Conservation (phyloP, 53 echinoderm and acorn worm species). For the Actinopyga echinites region DNA sequence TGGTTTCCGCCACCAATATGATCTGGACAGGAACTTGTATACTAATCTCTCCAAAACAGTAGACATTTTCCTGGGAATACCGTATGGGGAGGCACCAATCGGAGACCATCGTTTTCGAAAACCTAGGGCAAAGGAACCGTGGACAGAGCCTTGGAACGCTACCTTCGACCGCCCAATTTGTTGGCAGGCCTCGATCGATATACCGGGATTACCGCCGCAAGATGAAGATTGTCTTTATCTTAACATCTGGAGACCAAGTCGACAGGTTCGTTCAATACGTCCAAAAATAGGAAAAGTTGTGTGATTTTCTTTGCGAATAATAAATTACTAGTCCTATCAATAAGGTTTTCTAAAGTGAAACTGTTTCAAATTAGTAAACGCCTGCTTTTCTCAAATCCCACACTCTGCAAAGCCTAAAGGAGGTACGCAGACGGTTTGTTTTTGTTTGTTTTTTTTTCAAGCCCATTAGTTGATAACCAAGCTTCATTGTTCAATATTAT, state of each 20-base stretch:
- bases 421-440: too few relatives aligned
- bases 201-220: slow-evolving; percentile 38
- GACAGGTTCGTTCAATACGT: slow-evolving; percentile 45
- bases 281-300: too few relatives aligned
- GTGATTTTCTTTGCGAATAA: too few relatives aligned
- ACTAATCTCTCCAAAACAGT: slow-evolving; percentile 33
- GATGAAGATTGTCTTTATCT: slow-evolving; percentile 62
- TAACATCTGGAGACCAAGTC: slow-evolving; percentile 50
- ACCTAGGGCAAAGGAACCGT: slow-evolving; percentile 48
- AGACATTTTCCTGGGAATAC: slow-evolving; percentile 74
- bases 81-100: slow-evolving; percentile 82
- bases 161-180: slow-evolving; percentile 64
- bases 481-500: too few relatives aligned
- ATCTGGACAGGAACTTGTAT: not conserved
- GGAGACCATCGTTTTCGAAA: slow-evolving; percentile 65
- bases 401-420: too few relatives aligned
- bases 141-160: slow-evolving; percentile 66
- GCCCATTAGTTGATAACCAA: too few relatives aligned
- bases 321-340: too few relatives aligned
- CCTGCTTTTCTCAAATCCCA: too few relatives aligned
- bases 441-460: too few relatives aligned
- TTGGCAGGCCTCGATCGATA: slow-evolving; percentile 31
- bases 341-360: too few relatives aligned
- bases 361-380: too few relatives aligned
- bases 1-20: not conserved